Conservation (phyloP, 2,113 vertebrate genomes). For the Perca schrenkii region DNA sequence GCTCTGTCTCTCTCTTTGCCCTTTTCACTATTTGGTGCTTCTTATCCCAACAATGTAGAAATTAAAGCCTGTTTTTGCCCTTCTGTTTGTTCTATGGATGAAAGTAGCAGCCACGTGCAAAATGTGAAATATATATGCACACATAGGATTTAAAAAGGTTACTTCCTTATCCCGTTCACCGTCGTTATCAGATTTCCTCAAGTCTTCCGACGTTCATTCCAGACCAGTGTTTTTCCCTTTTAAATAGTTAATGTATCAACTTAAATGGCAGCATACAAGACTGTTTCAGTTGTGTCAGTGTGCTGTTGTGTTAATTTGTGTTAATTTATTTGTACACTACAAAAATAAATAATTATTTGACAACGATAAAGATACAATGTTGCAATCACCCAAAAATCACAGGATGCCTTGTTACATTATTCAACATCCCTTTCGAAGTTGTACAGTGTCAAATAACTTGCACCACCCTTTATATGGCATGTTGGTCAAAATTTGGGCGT, state of each 20-base stretch:
- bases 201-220: slow-evolving; percentile 22
- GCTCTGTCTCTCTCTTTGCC: not conserved
- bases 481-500: not conserved
- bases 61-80: not conserved
- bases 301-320: not conserved
- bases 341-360: not conserved
- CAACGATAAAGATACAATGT: too few species aligned
- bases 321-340: not conserved
- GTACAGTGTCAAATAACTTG: not conserved
- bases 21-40: not conserved
- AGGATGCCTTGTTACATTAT: not conserved
- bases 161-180: not conserved
- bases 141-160: slow-evolving; percentile 8
- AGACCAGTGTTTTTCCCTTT: not conserved
- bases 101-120: not conserved
- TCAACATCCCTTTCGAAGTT: too few species aligned
- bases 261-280: not conserved
- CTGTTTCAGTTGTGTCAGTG: not conserved
- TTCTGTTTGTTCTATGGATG: not conserved
- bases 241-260: slow-evolving; percentile 34
- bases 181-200: slow-evolving; percentile 12
- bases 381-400: too few species aligned
- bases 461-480: not conserved
- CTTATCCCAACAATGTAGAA: not conserved
- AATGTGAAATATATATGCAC: not conserved